A percentile compares a stretch with the other conserved stretches of the same genome.
Evolutionary conservation across 2,888 invertebrate species (phyloP).

Genomic region (Seira ritae): DNA sequence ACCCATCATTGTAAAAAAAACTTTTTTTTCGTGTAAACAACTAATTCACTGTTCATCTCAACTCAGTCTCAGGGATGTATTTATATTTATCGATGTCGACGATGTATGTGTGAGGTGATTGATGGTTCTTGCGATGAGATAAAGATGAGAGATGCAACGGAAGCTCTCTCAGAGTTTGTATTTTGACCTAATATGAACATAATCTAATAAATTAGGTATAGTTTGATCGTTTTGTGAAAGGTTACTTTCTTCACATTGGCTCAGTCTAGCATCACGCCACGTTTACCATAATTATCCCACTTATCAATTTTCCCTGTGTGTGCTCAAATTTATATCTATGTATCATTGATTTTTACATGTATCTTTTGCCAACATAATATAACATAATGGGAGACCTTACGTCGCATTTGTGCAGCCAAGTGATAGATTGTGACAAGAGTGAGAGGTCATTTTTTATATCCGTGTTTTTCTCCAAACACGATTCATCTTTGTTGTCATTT

Average conservation of each 20-base stretch:
- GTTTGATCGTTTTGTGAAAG: not conserved
- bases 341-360: too few species aligned
- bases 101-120: not conserved
- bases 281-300: conserved; percentile 43
- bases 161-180: conserved; percentile 25
- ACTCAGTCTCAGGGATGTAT: too few species aligned
- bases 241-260: conserved; percentile 31
- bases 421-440: not conserved
- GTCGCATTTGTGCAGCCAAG: not conserved
- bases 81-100: not conserved
- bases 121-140: conserved; percentile 3
- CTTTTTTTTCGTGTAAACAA: not conserved
- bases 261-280: conserved; percentile 47
- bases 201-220: conserved; percentile 1
- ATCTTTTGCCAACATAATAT: too few species aligned
- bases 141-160: conserved; percentile 41
- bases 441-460: conserved; percentile 50
- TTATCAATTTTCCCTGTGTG: conserved; percentile 22
- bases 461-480: conserved; percentile 29
- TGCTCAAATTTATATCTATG: not conserved
- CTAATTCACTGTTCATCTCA: not conserved
- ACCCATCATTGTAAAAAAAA: not conserved
- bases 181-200: conserved; percentile 21
- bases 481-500: too few species aligned
- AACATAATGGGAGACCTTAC: not conserved